Conservation (phyloP, 2,888 invertebrate genomes). For the Ypsolopha sequella region DNA sequence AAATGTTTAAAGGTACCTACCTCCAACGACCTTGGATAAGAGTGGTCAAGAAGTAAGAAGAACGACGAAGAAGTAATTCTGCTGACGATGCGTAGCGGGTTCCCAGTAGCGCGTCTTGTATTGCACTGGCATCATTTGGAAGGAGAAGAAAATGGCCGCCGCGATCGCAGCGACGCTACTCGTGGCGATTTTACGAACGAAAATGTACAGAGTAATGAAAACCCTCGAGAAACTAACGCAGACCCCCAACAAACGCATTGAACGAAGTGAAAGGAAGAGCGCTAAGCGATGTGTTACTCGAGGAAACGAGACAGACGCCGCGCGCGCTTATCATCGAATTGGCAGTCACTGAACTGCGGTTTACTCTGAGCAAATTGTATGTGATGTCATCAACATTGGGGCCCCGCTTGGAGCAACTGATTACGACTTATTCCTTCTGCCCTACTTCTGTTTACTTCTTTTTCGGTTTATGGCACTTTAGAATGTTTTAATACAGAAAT, state of each 20-base stretch:
- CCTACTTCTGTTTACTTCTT: constrained; percentile 35
- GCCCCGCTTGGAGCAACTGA: not conserved
- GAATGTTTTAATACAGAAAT: too few species aligned
- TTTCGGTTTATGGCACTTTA: not conserved
- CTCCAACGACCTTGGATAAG: constrained; percentile 19
- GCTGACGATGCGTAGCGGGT: constrained; percentile 29
- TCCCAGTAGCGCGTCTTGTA: constrained; percentile 31
- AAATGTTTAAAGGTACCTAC: constrained; percentile 20
- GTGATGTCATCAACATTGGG: not conserved
- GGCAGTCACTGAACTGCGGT: not conserved
- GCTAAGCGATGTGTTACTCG: not conserved
- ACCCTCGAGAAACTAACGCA: constrained; percentile 20
- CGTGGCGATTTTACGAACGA: constrained; percentile 30
- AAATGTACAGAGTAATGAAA: constrained; percentile 21
- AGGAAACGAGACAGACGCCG: not conserved
- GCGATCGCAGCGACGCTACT: constrained; percentile 29
- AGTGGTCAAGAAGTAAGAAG: constrained; percentile 45
- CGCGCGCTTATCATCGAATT: not conserved
- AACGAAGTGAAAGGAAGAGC: not conserved
- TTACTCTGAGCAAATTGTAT: not conserved
- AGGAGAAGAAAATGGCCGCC: constrained; percentile 66
- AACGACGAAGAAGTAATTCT: constrained; percentile 40
- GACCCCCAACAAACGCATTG: not conserved
- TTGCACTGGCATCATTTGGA: constrained; percentile 50
- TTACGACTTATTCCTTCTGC: constrained; percentile 43